Evolutionary conservation across 2,113 vertebrate genomes (phyloP).

Genomic region (Melanocharis versteri): DNA sequence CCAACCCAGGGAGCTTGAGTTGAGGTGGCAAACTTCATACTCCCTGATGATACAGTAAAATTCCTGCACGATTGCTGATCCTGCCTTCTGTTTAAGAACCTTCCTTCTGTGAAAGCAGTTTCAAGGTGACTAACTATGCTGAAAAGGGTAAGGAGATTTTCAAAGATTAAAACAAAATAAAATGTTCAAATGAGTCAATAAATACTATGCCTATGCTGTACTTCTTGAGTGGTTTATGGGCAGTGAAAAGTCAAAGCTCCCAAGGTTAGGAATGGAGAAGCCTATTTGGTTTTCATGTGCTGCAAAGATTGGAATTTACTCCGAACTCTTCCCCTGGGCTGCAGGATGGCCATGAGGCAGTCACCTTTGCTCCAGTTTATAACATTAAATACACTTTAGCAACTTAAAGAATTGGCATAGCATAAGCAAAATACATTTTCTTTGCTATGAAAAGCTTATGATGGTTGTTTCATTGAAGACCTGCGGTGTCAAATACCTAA

Average conservation of each 20-base stretch:
- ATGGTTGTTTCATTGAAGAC: background rate
- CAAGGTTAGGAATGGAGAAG: background rate
- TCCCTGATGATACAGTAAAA: background rate
- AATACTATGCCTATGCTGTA: background rate
- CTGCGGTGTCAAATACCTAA: background rate
- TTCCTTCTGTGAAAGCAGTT: background rate
- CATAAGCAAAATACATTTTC: background rate
- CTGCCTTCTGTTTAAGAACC: background rate
- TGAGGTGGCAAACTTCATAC: background rate
- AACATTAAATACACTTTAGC: background rate
- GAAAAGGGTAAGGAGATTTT: background rate
- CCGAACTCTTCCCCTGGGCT: background rate
- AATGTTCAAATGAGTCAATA: background rate
- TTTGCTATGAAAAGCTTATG: background rate
- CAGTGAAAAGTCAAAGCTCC: background rate
- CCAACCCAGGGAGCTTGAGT: rapidly evolving
- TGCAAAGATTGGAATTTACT: background rate
- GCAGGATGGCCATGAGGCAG: background rate
- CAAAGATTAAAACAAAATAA: background rate
- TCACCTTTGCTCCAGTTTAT: background rate
- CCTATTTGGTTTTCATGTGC: background rate
- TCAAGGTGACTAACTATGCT: background rate
- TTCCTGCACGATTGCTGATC: background rate
- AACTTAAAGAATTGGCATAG: background rate
- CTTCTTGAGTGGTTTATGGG: background rate